Conservation (phyloP, 2,888 invertebrate genomes). For the Tiliacea citrago region DNA sequence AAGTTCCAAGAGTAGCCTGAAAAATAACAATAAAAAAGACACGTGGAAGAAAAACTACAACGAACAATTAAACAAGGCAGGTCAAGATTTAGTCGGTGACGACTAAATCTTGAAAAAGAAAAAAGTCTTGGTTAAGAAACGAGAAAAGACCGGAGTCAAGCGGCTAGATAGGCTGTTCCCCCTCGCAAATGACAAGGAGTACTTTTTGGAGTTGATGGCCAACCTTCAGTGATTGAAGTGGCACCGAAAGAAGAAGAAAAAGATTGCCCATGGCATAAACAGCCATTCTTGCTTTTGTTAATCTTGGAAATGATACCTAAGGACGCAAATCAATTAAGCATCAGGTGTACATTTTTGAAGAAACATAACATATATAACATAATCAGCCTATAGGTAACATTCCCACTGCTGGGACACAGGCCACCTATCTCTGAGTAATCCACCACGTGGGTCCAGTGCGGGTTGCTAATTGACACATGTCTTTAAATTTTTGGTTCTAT, state of each 20-base stretch:
- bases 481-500: not conserved
- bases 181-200: not conserved
- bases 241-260: not conserved
- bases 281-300: not conserved
- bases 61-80: too few species aligned
- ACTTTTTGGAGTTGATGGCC: not conserved
- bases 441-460: not conserved
- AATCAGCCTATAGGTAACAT: not conserved
- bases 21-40: conserved; percentile 35
- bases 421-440: not conserved
- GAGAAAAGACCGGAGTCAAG: too few species aligned
- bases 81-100: too few species aligned
- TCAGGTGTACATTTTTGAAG: too few species aligned
- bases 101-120: too few species aligned
- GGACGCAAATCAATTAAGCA: not conserved
- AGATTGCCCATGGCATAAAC: too few species aligned
- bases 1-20: conserved; percentile 71
- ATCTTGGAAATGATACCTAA: not conserved
- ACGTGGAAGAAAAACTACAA: not conserved
- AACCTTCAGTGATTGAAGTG: not conserved
- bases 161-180: too few species aligned
- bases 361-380: not conserved
- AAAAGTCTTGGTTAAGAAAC: too few species aligned
- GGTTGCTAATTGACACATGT: not conserved
- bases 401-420: not conserved